These are phyloP conservation scores for Thamnophis elegans DNA, from an alignment of 2,797 vertebrate species.

Conservation along the genomic window DNA sequence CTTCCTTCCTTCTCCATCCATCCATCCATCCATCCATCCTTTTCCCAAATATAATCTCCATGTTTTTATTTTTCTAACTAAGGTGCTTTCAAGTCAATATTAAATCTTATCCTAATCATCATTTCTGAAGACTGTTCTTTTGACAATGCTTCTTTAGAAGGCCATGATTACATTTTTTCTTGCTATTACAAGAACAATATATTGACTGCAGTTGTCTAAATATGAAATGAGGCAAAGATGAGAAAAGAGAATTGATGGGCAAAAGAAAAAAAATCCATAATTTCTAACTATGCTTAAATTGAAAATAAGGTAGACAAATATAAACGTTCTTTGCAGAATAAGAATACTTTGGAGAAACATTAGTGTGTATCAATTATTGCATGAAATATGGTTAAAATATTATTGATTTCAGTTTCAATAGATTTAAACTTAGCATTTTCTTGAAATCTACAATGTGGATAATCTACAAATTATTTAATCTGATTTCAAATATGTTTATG, in stretches of 20 bases:
- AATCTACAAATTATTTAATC: not conserved
- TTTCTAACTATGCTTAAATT: not conserved
- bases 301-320: not conserved
- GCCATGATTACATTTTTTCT: not conserved
- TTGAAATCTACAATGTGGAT: not conserved
- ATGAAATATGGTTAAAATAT: not conserved
- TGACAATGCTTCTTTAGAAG: not conserved
- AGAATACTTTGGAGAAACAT: not conserved
- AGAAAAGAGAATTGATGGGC: not conserved
- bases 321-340: not conserved
- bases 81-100: not conserved
- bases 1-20: not conserved
- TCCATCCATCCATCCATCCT: not conserved
- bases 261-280: not conserved
- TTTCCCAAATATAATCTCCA: not conserved
- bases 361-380: not conserved
- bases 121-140: not conserved
- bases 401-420: not conserved
- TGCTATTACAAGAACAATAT: not conserved
- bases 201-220: not conserved
- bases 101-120: not conserved
- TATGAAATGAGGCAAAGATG: not conserved
- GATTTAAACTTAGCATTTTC: not conserved
- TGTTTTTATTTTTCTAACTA: constrained; percentile 1
- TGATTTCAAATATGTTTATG: not conserved